Conservation (phyloP, 2,113 vertebrate genomes). For the Coturnix japonica region DNA sequence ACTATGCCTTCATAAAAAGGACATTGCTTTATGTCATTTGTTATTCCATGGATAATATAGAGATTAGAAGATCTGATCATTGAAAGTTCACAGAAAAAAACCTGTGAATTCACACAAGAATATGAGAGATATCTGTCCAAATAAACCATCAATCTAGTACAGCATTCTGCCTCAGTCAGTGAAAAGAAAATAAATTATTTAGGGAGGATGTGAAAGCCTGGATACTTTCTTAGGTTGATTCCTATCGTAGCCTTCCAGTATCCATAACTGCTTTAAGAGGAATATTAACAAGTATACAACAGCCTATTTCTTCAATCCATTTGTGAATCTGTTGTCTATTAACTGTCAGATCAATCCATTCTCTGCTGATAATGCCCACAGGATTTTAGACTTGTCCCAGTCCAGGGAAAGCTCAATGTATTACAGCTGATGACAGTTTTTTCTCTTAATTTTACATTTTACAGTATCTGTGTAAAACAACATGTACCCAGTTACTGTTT, state of each 20-base stretch:
- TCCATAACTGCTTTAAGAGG: accelerated
- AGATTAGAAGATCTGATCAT: not conserved
- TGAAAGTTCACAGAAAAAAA: not conserved
- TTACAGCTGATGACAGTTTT: not conserved
- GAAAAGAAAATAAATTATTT: not conserved
- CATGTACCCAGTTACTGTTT: not conserved
- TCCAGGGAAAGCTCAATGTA: not conserved
- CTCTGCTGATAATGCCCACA: not conserved
- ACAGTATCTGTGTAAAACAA: not conserved
- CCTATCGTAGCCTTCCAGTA: not conserved
- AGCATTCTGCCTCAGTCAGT: not conserved
- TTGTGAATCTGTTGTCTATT: not conserved
- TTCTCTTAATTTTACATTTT: not conserved
- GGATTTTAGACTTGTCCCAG: not conserved
- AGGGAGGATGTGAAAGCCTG: not conserved
- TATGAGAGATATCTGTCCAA: not conserved
- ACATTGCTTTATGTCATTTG: not conserved
- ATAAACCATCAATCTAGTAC: not conserved
- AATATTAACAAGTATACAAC: not conserved
- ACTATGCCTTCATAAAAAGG: not conserved
- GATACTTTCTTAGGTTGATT: not conserved
- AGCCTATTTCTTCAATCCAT: not conserved
- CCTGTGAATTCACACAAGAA: not conserved
- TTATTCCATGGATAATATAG: not conserved
- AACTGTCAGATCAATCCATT: not conserved